Percentiles rank a stretch among this genome's conserved stretches.
These are phyloP conservation scores for Henricia sp. DNA, from an alignment of 53 echinoderm and acorn worm species.

Conservation along the genomic window DNA sequence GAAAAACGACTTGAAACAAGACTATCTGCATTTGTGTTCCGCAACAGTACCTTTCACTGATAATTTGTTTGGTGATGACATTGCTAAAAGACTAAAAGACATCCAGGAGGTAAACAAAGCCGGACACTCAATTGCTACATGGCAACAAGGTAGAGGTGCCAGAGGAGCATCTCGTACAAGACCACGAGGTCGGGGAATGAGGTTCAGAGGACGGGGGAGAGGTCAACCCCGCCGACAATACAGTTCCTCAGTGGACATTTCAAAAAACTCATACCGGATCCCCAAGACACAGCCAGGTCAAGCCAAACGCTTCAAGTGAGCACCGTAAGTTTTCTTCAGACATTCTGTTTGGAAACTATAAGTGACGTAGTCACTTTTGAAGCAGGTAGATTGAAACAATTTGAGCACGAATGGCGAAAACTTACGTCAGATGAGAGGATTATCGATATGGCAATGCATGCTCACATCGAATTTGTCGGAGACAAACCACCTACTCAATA, in stretches of 20 bases:
- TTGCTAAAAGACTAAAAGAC: conserved; percentile 40
- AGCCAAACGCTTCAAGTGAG: conserved; percentile 8
- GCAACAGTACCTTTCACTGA: conserved; percentile 52
- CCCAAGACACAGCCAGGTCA: conserved; percentile 15
- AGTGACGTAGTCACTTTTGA: conserved; percentile 15
- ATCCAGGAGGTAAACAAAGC: conserved; percentile 58
- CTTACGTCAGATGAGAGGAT: conserved; percentile 49
- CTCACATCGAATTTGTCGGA: conserved; percentile 49
- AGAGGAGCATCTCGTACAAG: background rate
- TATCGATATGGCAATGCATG: conserved; percentile 38
- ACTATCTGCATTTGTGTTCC: conserved; percentile 50
- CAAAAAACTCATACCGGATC: conserved; percentile 44
- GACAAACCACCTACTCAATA: conserved; percentile 23
- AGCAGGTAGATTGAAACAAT: conserved; percentile 66
- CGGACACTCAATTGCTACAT: conserved; percentile 32
- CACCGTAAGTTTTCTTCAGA: too few species aligned
- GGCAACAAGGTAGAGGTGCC: background rate
- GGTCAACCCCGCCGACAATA: conserved; percentile 4
- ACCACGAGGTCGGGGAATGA: conserved; percentile 12
- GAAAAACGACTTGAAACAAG: conserved; percentile 48
- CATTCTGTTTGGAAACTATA: conserved; percentile 2
- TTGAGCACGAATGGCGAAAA: conserved; percentile 42
- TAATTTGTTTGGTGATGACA: conserved; percentile 54
- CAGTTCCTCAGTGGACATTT: background rate
- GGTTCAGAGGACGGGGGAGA: conserved; percentile 22